A percentile compares a stretch with the other conserved stretches of the same genome.
Evolutionary conservation across 1,140 invertebrate genomes (phyloP).

Genomic region (Brachionus rotundiformis): DNA sequence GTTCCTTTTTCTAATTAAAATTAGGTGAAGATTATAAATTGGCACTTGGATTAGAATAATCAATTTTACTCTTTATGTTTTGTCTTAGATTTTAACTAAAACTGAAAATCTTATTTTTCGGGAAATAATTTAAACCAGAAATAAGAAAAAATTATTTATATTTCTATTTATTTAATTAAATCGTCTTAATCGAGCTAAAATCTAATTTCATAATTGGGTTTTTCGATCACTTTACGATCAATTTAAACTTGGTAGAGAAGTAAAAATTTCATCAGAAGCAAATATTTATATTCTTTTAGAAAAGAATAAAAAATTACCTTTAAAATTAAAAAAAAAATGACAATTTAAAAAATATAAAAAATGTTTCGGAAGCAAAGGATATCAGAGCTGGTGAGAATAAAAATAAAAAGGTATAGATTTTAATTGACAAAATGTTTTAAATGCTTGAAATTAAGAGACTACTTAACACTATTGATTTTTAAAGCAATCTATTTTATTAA

Average conservation of each 20-base stretch:
- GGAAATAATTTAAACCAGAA: not conserved
- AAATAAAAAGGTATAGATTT: not conserved
- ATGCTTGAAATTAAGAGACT: not conserved
- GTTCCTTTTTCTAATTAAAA: too few species aligned
- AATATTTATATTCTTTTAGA: too few species aligned
- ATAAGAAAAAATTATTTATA: not conserved
- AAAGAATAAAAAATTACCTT: too few species aligned
- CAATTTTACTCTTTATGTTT: not conserved
- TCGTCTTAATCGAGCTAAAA: not conserved
- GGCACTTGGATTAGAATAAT: not conserved
- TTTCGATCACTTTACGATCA: not conserved
- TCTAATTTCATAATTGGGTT: not conserved
- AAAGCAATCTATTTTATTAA: not conserved
- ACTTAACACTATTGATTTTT: not conserved
- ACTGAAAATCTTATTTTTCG: not conserved
- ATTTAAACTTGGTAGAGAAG: too few species aligned
- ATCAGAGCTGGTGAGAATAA: not conserved
- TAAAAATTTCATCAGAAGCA: too few species aligned
- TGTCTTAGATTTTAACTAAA: not conserved
- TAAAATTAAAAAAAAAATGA: too few species aligned
- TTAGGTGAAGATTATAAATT: not conserved
- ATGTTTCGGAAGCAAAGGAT: too few species aligned
- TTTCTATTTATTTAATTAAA: not conserved
- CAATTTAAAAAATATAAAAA: too few species aligned
- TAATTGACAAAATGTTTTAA: not conserved